Evolutionary conservation across 2,113 vertebrate species (phyloP), one percentile per base, ranked within the genome.

Genomic region (Plecotus auritus): DNA sequence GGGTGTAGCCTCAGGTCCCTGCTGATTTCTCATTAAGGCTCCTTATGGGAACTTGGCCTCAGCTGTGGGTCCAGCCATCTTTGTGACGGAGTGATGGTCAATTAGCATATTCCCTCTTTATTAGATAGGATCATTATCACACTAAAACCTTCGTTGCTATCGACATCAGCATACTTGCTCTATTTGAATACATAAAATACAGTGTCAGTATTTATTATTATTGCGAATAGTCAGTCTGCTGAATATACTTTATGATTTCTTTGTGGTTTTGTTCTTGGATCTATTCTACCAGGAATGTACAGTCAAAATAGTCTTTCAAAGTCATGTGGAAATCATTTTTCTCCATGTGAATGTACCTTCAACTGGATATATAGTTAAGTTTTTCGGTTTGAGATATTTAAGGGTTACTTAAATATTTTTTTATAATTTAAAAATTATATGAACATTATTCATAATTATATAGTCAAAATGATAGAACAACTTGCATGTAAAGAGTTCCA

Each of bases 401-500:
- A 30, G 35, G 2, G 11, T 56, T 67, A 35, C 11, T 92, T 92
- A 81, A 51, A 45, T 18, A 64, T 20, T 69, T 95, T 85, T 96
- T 40, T 1, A 80, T 85, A 51, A 93, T 76, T 93, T 37, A 35
- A 81, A 81, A 73, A 69, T 69, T n/a, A 54, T 16, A n/a, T 59
- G 32, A 90, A 87, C 61, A 90, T 78, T 35, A 77, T 54, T 69
- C 13, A 18, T 67, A 26, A 73, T 83, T 67, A 92, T 54, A 67
- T 83, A 70, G 67, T 95, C 64, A 85, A 93, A 90, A 90, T 80
- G 51, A 45, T 64, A 49, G 86, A 90, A 40, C 45, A 78, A 37
- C 18, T 26, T 35, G 1, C 26, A 22, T 35, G n/a, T 73, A 73
- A 77, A 72, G 54, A 85, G 42, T 45, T 56, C 35, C 69, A 56